phyloP scores from a whole-genome alignment of 2,797 vertebrate genomes.

The Arrhamphus sclerolepis region DNA sequence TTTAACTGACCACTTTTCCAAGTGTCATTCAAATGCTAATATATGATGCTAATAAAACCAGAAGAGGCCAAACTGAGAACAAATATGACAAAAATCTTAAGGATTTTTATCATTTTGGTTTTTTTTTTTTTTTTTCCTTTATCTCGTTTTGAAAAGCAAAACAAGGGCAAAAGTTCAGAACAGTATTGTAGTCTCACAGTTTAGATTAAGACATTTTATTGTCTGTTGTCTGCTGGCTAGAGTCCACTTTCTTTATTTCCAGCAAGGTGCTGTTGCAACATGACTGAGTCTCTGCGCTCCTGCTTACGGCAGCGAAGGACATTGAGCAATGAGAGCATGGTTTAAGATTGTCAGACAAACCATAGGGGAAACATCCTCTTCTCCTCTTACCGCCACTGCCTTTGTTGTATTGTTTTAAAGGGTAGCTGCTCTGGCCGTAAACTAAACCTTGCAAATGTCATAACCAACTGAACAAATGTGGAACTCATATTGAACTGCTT shows the following conservation, averaged over 20 bases:
- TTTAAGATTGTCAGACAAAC: constrained; percentile 67
- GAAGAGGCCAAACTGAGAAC: no score
- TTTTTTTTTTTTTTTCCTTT: no score
- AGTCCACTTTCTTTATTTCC: constrained; percentile 31
- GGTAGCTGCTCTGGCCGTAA: constrained; percentile 36
- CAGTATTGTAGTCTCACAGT: no score
- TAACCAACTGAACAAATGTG: constrained; percentile 39
- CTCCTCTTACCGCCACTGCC: constrained; percentile 57
- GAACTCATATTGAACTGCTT: constrained; percentile 39
- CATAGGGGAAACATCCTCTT: constrained; percentile 59
- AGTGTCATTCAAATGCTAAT: no score
- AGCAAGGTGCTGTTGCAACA: constrained; percentile 47
- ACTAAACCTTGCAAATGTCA: constrained; percentile 41
- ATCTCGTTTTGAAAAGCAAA: no score
- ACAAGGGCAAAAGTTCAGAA: no score
- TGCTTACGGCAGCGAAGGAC: constrained; percentile 52
- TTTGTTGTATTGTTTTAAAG: constrained; percentile 58
- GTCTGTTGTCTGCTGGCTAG: no score
- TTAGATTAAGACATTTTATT: no score
- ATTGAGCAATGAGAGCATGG: constrained; percentile 63
- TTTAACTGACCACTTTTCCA: no score
- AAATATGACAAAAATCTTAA: no score
- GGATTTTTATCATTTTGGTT: no score
- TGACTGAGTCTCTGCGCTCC: constrained; percentile 48
- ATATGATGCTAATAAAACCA: no score